Conservation (phyloP, 2,797 vertebrate species). For the Cynodonichthys magdalenae region DNA sequence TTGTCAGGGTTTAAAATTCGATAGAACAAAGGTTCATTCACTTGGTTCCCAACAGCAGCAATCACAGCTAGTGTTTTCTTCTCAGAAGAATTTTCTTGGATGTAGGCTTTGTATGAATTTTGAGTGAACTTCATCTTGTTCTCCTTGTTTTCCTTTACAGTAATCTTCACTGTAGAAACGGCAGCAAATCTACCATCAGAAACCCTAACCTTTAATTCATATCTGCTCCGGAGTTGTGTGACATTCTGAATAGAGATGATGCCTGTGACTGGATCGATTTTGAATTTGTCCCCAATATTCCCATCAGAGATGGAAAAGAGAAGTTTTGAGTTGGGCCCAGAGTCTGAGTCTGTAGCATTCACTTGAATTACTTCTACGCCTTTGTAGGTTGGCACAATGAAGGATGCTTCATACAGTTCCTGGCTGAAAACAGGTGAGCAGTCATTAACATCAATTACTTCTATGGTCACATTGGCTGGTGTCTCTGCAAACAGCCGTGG, state of each 20-base stretch:
- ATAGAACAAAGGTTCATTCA: conserved; percentile 95
- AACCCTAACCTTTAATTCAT: conserved; percentile 90
- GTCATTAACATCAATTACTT: conserved; percentile 94
- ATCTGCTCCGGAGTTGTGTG: conserved; percentile 93
- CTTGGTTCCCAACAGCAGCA: conserved; percentile 89
- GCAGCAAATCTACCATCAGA: conserved; percentile 93
- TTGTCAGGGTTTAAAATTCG: conserved; percentile 93
- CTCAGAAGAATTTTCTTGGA: conserved; percentile 91
- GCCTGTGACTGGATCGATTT: conserved; percentile 84
- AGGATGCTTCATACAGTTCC: conserved; percentile 86
- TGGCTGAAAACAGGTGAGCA: conserved; percentile 90
- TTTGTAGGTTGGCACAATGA: conserved; percentile 92
- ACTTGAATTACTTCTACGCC: conserved; percentile 88
- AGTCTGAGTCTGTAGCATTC: conserved; percentile 92
- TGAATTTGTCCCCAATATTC: conserved; percentile 97
- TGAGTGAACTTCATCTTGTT: conserved; percentile 91
- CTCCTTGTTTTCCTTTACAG: conserved; percentile 91
- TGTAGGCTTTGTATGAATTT: conserved; percentile 85
- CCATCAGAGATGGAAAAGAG: conserved; percentile 94
- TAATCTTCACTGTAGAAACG: conserved; percentile 89
- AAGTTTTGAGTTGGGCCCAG: conserved; percentile 87
- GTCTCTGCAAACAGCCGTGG: conserved; percentile 90
- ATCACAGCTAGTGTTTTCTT: conserved; percentile 90
- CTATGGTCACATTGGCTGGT: conserved; percentile 92
- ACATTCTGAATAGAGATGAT: conserved; percentile 91